Conservation (phyloP, 2,888 invertebrate genomes). For the Trachelus troglodyta region DNA sequence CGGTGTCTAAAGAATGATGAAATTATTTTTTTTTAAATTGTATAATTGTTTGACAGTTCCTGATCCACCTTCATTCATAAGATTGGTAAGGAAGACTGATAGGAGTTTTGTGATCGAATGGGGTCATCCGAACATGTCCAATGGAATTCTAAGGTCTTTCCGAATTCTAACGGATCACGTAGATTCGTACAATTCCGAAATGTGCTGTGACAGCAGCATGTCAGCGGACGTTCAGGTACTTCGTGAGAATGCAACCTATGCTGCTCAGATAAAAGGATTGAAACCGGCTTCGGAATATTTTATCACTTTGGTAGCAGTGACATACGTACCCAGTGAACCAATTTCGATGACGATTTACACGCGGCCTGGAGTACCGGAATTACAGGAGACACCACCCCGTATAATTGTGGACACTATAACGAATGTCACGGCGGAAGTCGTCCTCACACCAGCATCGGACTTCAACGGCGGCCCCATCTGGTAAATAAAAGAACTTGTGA, state of each 20-base stretch:
- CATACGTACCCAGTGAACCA: slow-evolving; percentile 9
- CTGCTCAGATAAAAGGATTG: slow-evolving; percentile 29
- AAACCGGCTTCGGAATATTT: slow-evolving; percentile 30
- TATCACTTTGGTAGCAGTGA: slow-evolving; percentile 24
- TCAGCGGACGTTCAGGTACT: slow-evolving; percentile 21
- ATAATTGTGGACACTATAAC: slow-evolving; percentile 20
- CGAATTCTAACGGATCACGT: slow-evolving; percentile 25
- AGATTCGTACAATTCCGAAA: slow-evolving; percentile 21
- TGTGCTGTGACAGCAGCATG: slow-evolving; percentile 25
- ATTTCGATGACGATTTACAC: slow-evolving; percentile 25
- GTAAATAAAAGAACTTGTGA: slow-evolving; percentile 4
- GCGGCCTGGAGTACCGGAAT: slow-evolving; percentile 18
- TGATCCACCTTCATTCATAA: slow-evolving; percentile 31
- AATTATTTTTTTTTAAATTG: too few relatives aligned
- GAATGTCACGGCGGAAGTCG: slow-evolving; percentile 20
- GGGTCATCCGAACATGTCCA: slow-evolving; percentile 33
- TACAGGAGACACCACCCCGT: slow-evolving; percentile 12
- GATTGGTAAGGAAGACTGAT: slow-evolving; percentile 22
- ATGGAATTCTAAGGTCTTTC: slow-evolving; percentile 31
- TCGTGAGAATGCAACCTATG: slow-evolving; percentile 27
- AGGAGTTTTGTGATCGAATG: slow-evolving; percentile 30
- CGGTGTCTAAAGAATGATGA: too few relatives aligned
- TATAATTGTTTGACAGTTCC: slow-evolving; percentile 20
- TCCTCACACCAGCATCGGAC: slow-evolving; percentile 9
- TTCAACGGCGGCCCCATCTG: slow-evolving; percentile 20